phyloP scores from a whole-genome alignment of 1,140 invertebrate genomes.

The Papilio xuthus region DNA sequence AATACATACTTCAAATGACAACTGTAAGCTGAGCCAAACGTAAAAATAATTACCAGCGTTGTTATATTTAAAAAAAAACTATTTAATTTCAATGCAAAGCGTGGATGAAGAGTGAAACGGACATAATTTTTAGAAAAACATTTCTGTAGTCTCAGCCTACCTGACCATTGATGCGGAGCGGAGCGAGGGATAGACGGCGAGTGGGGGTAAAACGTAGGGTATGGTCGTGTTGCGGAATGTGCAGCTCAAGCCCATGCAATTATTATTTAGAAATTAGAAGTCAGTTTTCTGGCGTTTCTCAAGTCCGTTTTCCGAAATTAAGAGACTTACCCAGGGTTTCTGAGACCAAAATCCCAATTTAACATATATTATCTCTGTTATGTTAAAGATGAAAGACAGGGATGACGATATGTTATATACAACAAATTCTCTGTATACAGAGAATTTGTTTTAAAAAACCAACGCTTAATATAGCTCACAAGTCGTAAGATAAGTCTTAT shows the following conservation, averaged over 20 bases:
- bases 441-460: too few species aligned
- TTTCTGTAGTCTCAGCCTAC: not conserved
- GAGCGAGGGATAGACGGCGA: not conserved
- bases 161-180: not conserved
- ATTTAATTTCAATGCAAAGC: not conserved
- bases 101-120: not conserved
- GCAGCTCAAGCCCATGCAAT: not conserved
- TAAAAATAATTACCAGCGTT: not conserved
- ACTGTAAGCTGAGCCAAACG: not conserved
- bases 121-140: not conserved
- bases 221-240: not conserved
- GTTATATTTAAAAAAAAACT: not conserved
- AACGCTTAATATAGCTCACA: too few species aligned
- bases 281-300: not conserved
- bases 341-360: too few species aligned
- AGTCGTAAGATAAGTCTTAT: too few species aligned
- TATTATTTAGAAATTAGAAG: not conserved
- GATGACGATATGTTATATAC: too few species aligned
- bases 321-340: too few species aligned
- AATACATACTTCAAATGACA: not conserved
- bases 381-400: too few species aligned
- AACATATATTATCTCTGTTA: too few species aligned
- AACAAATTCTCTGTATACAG: too few species aligned
- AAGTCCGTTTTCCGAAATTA: not conserved
- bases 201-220: not conserved